A percentile compares a stretch with the other conserved stretches of the same genome.
Conservation (phyloP, 1,140 invertebrate species). For the Bombus confusus region DNA sequence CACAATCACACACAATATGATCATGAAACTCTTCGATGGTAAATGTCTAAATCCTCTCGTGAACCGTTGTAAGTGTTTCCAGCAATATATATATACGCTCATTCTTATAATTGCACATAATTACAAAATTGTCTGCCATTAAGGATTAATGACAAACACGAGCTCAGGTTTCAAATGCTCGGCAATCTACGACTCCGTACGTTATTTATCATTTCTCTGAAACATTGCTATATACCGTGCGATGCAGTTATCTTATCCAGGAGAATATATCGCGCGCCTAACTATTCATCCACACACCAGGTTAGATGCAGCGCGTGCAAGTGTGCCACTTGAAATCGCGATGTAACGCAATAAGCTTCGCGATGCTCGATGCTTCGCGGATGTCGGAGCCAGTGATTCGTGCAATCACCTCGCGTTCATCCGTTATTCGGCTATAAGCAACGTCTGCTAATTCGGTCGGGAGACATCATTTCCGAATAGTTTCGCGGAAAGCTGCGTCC, state of each 20-base stretch:
- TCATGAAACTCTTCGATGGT: too few species aligned
- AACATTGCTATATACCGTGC: background rate
- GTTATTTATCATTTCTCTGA: background rate
- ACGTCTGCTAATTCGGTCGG: slow-evolving; percentile 11
- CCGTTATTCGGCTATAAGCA: slow-evolving; percentile 2
- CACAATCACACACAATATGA: too few species aligned
- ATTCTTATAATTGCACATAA: background rate
- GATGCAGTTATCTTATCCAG: slow-evolving; percentile 11
- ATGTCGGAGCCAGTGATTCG: background rate
- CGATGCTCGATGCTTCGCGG: background rate
- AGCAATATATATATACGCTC: too few species aligned
- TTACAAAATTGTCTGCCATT: background rate
- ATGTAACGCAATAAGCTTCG: background rate
- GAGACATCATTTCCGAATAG: slow-evolving; percentile 19
- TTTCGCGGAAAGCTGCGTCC: background rate
- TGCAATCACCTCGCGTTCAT: background rate
- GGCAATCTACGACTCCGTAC: background rate
- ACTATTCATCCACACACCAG: background rate
- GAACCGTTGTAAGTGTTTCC: too few species aligned
- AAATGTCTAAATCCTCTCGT: too few species aligned
- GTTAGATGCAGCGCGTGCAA: background rate
- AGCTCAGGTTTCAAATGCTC: background rate
- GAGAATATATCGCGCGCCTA: background rate
- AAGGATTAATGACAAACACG: background rate
- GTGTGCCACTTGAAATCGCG: slow-evolving; percentile 4